Percentiles rank a stretch among this genome's conserved stretches.
These are phyloP conservation scores for Podarcis raffonei DNA, from an alignment of 2,113 vertebrate species.

Conservation along the genomic window DNA sequence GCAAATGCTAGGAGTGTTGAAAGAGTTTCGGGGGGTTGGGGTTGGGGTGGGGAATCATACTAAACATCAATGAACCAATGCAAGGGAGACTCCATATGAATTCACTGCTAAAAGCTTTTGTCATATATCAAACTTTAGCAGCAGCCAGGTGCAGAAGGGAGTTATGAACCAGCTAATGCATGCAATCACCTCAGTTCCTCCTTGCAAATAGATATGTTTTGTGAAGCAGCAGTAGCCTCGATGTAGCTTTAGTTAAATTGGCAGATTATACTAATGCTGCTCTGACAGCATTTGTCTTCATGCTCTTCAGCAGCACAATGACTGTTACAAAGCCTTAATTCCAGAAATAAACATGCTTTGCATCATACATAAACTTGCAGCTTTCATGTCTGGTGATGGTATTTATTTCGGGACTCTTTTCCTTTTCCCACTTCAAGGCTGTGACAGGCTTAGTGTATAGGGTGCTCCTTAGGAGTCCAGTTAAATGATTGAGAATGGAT, in stretches of 20 bases:
- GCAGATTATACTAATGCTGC: slow-evolving; percentile 46
- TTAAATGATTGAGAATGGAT: background rate
- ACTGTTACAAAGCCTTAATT: slow-evolving; percentile 20
- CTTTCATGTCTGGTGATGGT: slow-evolving; percentile 37
- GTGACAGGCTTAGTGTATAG: background rate
- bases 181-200: background rate
- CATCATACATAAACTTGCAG: slow-evolving; percentile 29
- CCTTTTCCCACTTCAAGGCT: background rate
- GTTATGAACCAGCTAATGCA: background rate
- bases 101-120: background rate
- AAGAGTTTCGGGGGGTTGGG: background rate
- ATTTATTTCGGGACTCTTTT: slow-evolving; percentile 50
- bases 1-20: background rate
- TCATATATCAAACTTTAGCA: background rate
- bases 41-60: background rate
- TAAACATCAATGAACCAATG: background rate
- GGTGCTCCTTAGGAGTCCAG: background rate
- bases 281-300: slow-evolving; percentile 19
- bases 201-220: background rate
- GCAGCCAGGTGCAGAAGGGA: background rate
- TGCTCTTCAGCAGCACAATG: background rate
- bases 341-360: slow-evolving; percentile 20
- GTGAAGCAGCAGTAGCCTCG: background rate
- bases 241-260: slow-evolving; percentile 41
- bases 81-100: background rate